Base-by-base conservation (phyloP, 2,113 vertebrate species). In the Pitta sordida region DNA sequence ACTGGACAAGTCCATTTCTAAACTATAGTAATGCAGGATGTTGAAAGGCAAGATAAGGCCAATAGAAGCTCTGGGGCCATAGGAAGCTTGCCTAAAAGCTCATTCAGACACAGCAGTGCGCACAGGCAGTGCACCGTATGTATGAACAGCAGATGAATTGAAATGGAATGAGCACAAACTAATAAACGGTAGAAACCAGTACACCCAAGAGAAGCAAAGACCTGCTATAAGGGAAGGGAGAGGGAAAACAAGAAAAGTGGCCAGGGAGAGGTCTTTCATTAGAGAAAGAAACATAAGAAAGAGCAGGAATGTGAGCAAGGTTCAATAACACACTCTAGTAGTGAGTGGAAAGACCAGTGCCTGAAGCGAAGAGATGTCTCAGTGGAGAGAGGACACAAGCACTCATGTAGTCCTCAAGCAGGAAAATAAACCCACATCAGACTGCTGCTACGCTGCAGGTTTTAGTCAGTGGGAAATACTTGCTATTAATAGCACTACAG, bases 391-490 rank as follows among this genome's bases (percentile, higher is more conserved):
- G 86, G 88, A 81, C 83, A 94, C 90, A 77, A 91, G 51, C 70
- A 70, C 64, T 91, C 74, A 20, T 24, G 51, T 88, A 90, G 88
- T 93, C 75, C 60, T 92, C 68, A 44, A 95, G 86, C 59, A 90
- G 83, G 49, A 83, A 90, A 88, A 81, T 20, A 75, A 89, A 49
- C 58, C 52, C 24, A 78, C 24, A 10, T 81, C 90, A 78, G 44
- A 65, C 73, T 92, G 90, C 90, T 95, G 86, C 68, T 94, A 30
- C 26, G 80, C 93, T 87, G 68, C 76, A 86, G 60, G 60, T 92
- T 94, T 86, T 41, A 93, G 88, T 74, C 69, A 86, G 83, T 92
- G 91, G 90, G 94, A 96, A 94, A 95, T 17, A 88, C 94, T 48
- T 0, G 3, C 94, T 93, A 95, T 95, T 96, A 94, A 92, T 95